phyloP scores from a whole-genome alignment of 2,888 invertebrate genomes.

The Ctena decussata region DNA sequence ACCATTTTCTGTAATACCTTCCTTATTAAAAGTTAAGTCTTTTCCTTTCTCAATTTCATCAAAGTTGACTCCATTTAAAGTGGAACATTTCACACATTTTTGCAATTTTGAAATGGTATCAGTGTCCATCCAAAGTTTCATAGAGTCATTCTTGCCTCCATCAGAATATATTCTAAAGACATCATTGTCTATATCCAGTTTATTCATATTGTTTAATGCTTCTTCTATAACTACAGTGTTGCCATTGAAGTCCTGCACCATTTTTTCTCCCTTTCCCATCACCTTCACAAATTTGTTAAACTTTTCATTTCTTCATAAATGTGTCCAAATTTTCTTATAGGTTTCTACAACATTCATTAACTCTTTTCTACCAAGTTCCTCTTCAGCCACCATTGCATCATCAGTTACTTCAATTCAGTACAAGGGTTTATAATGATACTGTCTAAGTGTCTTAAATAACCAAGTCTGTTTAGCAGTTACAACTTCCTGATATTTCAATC shows the following conservation, averaged over 20 bases:
- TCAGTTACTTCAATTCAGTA: no score
- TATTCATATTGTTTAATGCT: neutral
- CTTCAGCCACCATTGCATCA: no score
- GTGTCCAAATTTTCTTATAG: neutral
- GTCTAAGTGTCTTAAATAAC: no score
- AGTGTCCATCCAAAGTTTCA: neutral
- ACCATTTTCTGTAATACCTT: no score
- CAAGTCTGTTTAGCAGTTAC: no score
- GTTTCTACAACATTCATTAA: neutral
- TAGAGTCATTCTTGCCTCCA: neutral
- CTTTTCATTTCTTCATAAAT: neutral
- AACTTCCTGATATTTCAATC: no score
- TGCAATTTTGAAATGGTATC: neutral
- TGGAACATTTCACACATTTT: neutral
- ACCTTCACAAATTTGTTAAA: neutral
- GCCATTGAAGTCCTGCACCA: constrained; percentile 37
- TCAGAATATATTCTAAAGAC: neutral
- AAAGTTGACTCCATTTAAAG: neutral
- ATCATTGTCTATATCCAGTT: neutral
- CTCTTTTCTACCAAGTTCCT: no score
- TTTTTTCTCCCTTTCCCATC: neutral
- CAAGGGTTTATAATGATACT: no score
- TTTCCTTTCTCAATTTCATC: no score
- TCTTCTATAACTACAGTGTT: neutral
- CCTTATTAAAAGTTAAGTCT: no score